Evolutionary conservation across 2,888 invertebrate genomes (phyloP).

Genomic region (Watsonalla binaria): DNA sequence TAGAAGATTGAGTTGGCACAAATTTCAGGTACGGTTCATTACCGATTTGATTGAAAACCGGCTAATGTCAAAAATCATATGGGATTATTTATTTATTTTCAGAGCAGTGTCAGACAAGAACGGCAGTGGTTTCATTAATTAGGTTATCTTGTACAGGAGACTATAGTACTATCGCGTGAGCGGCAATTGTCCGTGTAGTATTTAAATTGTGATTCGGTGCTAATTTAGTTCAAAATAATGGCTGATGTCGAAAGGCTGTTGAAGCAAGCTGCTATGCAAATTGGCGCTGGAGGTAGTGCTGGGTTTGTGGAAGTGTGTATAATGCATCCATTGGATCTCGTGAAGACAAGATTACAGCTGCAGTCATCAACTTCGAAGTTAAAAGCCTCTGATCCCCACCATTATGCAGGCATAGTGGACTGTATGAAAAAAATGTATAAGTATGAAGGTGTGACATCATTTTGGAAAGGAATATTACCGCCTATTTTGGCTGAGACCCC

Average conservation of each 20-base stretch:
- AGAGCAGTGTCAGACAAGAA: background rate
- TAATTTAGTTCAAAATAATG: constrained; percentile 35
- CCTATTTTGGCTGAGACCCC: constrained; percentile 97
- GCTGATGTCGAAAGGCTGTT: constrained; percentile 64
- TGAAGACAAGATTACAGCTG: constrained; percentile 87
- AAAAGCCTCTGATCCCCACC: constrained; percentile 69
- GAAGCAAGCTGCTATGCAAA: constrained; percentile 88
- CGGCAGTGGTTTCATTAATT: background rate
- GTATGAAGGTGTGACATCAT: constrained; percentile 89
- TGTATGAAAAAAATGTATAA: constrained; percentile 94
- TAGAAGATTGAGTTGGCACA: background rate
- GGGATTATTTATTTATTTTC: constrained; percentile 1
- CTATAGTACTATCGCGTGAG: no score
- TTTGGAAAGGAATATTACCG: constrained; percentile 96
- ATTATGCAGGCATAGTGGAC: constrained; percentile 89
- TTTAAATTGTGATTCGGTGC: background rate
- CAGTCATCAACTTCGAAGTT: constrained; percentile 43
- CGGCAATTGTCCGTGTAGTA: no score
- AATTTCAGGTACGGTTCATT: no score
- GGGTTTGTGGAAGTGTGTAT: constrained; percentile 96
- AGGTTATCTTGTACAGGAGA: background rate
- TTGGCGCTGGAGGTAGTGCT: constrained; percentile 93
- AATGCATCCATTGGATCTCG: constrained; percentile 96
- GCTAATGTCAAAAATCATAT: background rate
- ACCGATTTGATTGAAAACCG: background rate